Percentiles rank a stretch among this genome's conserved stretches.
Conservation (phyloP, 1,140 invertebrate genomes). For the Conus betulinus region DNA sequence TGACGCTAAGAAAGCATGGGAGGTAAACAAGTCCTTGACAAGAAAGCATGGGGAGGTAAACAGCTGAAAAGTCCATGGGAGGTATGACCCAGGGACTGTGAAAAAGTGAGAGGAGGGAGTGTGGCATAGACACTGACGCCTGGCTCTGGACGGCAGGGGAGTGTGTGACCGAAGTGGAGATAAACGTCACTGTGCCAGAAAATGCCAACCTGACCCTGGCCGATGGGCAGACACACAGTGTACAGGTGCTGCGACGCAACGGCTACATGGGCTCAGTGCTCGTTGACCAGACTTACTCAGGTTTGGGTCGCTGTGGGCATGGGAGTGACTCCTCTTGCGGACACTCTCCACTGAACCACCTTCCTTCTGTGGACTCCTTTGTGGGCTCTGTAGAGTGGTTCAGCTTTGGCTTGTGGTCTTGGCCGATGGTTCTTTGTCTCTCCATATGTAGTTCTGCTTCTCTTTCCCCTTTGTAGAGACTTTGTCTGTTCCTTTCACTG, state of each 20-base stretch:
- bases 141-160: background rate
- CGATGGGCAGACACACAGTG: slow-evolving; percentile 58
- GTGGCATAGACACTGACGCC: background rate
- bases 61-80: too few species aligned
- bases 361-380: background rate
- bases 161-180: slow-evolving; percentile 39
- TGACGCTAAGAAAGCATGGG: too few species aligned
- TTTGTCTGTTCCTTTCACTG: too few species aligned
- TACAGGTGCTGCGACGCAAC: slow-evolving; percentile 46
- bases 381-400: background rate
- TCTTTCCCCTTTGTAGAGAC: background rate
- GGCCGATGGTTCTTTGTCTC: background rate
- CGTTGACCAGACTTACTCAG: slow-evolving; percentile 57
- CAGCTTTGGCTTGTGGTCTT: background rate
- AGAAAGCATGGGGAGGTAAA: too few species aligned
- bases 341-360: background rate
- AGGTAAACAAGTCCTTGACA: too few species aligned
- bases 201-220: slow-evolving; percentile 50
- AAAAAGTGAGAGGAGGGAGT: too few species aligned
- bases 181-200: slow-evolving; percentile 46
- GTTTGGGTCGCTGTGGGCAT: slow-evolving; percentile 45
- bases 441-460: background rate
- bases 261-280: slow-evolving; percentile 44
- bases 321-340: background rate
- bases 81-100: too few species aligned